Conservation (phyloP, 2,113 vertebrate species). For the Maccullochella peelii region DNA sequence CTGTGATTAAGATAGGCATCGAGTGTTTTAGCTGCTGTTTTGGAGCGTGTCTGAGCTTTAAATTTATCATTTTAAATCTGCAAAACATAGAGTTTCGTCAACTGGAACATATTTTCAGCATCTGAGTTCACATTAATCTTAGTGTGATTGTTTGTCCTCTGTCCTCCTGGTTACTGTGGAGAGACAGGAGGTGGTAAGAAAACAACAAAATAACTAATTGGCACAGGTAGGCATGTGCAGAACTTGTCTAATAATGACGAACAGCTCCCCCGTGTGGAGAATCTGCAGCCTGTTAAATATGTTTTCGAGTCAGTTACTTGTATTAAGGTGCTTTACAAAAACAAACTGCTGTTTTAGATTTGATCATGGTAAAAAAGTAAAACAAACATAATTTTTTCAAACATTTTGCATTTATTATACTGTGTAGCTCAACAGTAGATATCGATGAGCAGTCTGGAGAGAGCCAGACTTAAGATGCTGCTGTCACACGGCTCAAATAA, state of each 20-base stretch:
- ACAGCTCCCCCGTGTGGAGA: conserved; percentile 26
- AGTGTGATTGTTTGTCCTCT: background rate
- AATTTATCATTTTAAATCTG: background rate
- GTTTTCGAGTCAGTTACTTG: background rate
- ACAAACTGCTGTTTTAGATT: background rate
- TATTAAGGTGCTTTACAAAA: background rate
- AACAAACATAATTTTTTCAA: background rate
- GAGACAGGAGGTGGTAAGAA: background rate
- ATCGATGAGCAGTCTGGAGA: background rate
- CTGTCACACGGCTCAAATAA: background rate
- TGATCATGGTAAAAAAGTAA: background rate
- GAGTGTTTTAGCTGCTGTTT: background rate
- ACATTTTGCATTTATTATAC: background rate
- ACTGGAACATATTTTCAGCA: background rate
- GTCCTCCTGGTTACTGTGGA: background rate
- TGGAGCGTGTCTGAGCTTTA: background rate
- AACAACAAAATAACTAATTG: background rate
- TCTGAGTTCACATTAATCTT: background rate
- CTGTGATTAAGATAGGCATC: too few species aligned
- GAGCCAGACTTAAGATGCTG: background rate
- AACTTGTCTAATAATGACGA: background rate
- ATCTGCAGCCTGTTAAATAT: background rate
- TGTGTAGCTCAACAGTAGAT: background rate
- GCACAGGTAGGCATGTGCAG: too few species aligned
- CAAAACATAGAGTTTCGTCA: background rate